Evolutionary conservation across 2,888 invertebrate species (phyloP).

Genomic region (Tholera decimalis): DNA sequence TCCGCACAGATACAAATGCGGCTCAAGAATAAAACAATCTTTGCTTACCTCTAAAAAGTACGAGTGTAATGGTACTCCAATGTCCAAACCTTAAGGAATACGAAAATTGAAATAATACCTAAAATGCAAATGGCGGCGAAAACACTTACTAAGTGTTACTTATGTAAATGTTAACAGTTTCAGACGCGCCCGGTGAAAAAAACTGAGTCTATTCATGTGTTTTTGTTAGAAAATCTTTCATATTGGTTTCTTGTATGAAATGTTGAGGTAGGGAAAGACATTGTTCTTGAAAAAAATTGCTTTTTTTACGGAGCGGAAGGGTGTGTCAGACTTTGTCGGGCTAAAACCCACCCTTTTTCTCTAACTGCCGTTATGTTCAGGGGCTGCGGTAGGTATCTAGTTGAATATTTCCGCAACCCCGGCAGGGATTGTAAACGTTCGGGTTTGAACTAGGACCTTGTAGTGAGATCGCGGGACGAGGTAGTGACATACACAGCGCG

Average conservation of each 20-base stretch:
- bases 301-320: too few species aligned
- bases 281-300: too few species aligned
- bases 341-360: too few species aligned
- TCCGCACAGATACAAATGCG: background rate
- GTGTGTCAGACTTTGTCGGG: too few species aligned
- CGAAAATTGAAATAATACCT: slow-evolving; percentile 46
- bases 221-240: slow-evolving; percentile 21
- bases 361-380: too few species aligned
- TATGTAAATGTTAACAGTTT: slow-evolving; percentile 62
- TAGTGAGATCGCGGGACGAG: too few species aligned
- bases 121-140: slow-evolving; percentile 54
- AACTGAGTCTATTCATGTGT: slow-evolving; percentile 30
- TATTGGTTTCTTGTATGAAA: slow-evolving; percentile 27
- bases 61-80: slow-evolving; percentile 31
- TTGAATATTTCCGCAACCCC: too few species aligned
- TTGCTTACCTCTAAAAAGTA: slow-evolving; percentile 22
- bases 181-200: slow-evolving; percentile 20
- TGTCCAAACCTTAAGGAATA: slow-evolving; percentile 14
- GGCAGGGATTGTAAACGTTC: too few species aligned
- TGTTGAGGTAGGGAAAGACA: background rate
- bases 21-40: slow-evolving; percentile 15
- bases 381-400: too few species aligned
- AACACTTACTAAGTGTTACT: slow-evolving; percentile 58
- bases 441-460: too few species aligned
- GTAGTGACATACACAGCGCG: too few species aligned